Conservation (phyloP, 1,140 invertebrate genomes). For the Saxidomus purpurata region DNA sequence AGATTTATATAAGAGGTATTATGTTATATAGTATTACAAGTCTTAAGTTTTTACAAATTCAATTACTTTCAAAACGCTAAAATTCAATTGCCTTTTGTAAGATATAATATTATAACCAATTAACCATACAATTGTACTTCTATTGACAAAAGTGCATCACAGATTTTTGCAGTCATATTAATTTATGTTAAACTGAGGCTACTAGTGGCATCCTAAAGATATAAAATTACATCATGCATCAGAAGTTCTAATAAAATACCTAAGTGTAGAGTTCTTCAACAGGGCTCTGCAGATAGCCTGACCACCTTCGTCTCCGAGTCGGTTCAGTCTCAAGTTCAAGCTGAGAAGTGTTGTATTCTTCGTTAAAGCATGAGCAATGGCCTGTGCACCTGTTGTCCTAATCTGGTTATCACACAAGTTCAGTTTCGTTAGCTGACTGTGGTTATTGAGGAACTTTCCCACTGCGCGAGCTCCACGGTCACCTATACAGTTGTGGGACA, state of each 20-base stretch:
- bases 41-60: too few relatives aligned
- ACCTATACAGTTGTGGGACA: constrained; percentile 86
- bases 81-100: too few relatives aligned
- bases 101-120: too few relatives aligned
- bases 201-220: too few relatives aligned
- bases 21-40: too few relatives aligned
- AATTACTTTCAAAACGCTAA: too few relatives aligned
- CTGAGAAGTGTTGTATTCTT: constrained; percentile 84
- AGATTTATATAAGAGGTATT: too few relatives aligned
- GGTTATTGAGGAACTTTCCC: constrained; percentile 86
- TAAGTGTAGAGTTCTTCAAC: constrained; percentile 83
- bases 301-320: constrained; percentile 86
- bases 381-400: constrained; percentile 83
- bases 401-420: constrained; percentile 86
- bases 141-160: too few relatives aligned
- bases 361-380: constrained; percentile 85
- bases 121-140: too few relatives aligned
- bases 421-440: constrained; percentile 82
- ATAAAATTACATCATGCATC: too few relatives aligned
- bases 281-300: constrained; percentile 84
- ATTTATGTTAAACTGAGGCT: too few relatives aligned
- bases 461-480: constrained; percentile 85
- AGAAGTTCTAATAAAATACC: constrained; percentile 14
- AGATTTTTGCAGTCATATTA: too few relatives aligned
- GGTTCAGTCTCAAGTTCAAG: constrained; percentile 84